Evolutionary conservation across 2,888 invertebrate genomes (phyloP), one percentile per base, ranked within the genome.

Genomic region (Parnassius glacialis): DNA sequence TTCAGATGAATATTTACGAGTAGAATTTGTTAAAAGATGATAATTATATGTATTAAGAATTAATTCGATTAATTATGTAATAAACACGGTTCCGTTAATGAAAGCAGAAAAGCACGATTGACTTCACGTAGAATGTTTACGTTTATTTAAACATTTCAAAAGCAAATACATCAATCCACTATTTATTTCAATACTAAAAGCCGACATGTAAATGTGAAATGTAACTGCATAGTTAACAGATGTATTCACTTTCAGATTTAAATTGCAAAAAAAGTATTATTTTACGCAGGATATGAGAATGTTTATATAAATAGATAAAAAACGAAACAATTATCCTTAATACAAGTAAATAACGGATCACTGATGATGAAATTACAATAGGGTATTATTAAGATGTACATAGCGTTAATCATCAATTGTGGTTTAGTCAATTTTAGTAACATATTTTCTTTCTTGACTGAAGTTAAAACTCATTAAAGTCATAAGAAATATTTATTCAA

Each of bases 261-360:
- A 9, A 20, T 47, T 48, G 9, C 42, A 42, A 50, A 25, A 43
- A 12, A 51, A 11, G 11, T 45, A 34, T 16, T 13, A 10, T 13
- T 51, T 1, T n/a, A 13, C 10, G 12, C n/a, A 7, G 34, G 9
- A 43, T 41, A 44, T 25, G 13, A 11, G 12, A 42, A 43, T 43
- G 34, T 34, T 34, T 13, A 12, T 16, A 52, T 1, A 45, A 13
- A 3, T 13, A 47, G 9, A 9, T 47, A 13, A 13, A 47, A n/a
- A n/a, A 13, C 9, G 3, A 47, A 13, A 25, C 64, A 45, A 54
- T 10, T 64, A 79, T 83, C 81, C 81, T 83, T 83, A 80, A 73
- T 75, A 73, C 70, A 73, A 72, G 80, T 74, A 85, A 85, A 81
- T 81, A 82, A 80, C 89, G 89, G 89, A 90, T 84, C 90, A 90